phyloP scores from a whole-genome alignment of 2,888 invertebrate species.

The Asteroscopus sphinx region DNA sequence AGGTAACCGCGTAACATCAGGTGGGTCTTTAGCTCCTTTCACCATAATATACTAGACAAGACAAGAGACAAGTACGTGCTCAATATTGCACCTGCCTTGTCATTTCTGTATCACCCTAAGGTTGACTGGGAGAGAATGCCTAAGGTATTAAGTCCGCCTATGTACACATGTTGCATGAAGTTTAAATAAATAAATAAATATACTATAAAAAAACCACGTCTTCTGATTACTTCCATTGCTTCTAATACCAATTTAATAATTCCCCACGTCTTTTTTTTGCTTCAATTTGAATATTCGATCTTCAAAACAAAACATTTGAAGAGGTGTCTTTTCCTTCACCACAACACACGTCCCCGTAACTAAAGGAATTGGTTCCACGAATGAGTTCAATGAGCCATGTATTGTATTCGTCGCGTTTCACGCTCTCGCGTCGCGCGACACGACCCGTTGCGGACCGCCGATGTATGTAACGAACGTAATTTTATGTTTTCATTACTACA shows the following conservation, averaged over 20 bases:
- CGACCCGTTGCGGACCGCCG: constrained; percentile 26
- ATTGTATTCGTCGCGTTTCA: constrained; percentile 49
- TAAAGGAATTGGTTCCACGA: constrained; percentile 58
- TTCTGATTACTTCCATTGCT: no score
- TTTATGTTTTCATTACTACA: constrained; percentile 54
- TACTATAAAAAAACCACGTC: no score
- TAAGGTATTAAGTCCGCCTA: no score
- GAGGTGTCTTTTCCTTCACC: constrained; percentile 12
- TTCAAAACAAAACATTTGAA: constrained; percentile 14
- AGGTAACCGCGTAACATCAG: no score
- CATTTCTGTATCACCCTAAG: no score
- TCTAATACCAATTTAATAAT: background rate
- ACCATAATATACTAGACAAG: no score
- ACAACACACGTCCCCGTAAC: constrained; percentile 37
- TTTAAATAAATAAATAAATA: no score
- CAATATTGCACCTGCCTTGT: no score
- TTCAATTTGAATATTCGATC: background rate
- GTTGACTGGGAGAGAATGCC: no score
- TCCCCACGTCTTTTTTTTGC: background rate
- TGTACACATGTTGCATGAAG: no score
- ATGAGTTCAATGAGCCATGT: constrained; percentile 58
- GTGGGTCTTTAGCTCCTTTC: no score
- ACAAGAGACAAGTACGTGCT: no score
- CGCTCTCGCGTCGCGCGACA: constrained; percentile 25
- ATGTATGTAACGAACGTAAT: constrained; percentile 54